These are phyloP conservation scores for Siniperca undulata DNA, from an alignment of 2,797 vertebrate genomes.

Conservation along the genomic window DNA sequence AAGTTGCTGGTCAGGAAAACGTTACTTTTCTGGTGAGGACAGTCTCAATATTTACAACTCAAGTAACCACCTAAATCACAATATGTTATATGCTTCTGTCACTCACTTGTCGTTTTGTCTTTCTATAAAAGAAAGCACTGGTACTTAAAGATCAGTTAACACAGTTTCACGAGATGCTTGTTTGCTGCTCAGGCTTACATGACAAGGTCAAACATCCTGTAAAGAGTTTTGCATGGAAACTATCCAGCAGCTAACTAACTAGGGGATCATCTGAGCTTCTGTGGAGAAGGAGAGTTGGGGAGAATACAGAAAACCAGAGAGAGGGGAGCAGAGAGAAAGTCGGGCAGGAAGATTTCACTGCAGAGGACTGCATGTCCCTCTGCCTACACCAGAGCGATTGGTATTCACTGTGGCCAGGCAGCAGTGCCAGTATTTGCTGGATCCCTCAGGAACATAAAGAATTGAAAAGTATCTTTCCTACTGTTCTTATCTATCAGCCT, in stretches of 20 bases:
- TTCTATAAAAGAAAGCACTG: not conserved
- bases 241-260: slow-evolving; percentile 45
- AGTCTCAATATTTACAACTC: not conserved
- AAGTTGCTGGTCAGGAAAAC: not conserved
- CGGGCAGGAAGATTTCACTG: slow-evolving; percentile 42
- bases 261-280: slow-evolving; percentile 37
- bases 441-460: slow-evolving; percentile 72
- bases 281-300: slow-evolving; percentile 23
- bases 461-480: slow-evolving; percentile 74
- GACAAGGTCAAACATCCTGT: slow-evolving; percentile 19
- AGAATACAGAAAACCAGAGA: slow-evolving; percentile 42
- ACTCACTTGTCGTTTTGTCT: too few relatives aligned
- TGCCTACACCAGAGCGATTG: slow-evolving; percentile 65
- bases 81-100: not conserved
- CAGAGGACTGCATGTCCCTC: slow-evolving; percentile 54
- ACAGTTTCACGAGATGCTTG: slow-evolving; percentile 30
- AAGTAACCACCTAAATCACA: not conserved
- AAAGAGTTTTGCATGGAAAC: slow-evolving; percentile 45
- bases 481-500: slow-evolving; percentile 81
- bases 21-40: not conserved
- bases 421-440: slow-evolving; percentile 37
- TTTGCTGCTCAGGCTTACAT: slow-evolving; percentile 28
- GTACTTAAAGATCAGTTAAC: slow-evolving; percentile 12
- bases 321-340: slow-evolving; percentile 22
- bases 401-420: slow-evolving; percentile 69